Conservation (phyloP, 2,888 invertebrate genomes). For the Myopa tessellatipennis region DNA sequence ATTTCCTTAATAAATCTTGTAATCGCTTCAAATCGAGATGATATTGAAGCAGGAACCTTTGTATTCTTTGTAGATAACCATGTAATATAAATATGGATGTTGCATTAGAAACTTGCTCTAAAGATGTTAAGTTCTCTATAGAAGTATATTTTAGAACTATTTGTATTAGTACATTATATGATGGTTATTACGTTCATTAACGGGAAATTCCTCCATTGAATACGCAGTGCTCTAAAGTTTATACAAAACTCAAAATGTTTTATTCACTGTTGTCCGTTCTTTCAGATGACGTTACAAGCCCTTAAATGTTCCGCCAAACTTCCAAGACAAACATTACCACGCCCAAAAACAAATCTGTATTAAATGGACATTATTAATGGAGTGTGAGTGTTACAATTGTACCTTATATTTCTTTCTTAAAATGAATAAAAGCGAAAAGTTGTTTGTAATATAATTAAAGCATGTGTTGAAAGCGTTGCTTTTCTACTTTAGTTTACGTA, state of each 20-base stretch:
- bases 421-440: not conserved
- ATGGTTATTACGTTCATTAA: too few relatives aligned
- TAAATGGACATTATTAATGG: slow-evolving; percentile 62
- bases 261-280: slow-evolving; percentile 29
- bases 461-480: not conserved
- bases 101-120: too few relatives aligned
- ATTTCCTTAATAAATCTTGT: too few relatives aligned
- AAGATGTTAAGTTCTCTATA: too few relatives aligned
- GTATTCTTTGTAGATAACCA: too few relatives aligned
- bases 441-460: slow-evolving; percentile 9
- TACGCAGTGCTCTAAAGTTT: too few relatives aligned
- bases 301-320: slow-evolving; percentile 12
- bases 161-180: too few relatives aligned
- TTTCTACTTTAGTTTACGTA: not conserved
- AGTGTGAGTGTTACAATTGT: slow-evolving; percentile 57
- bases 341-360: slow-evolving; percentile 41
- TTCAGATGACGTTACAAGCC: slow-evolving; percentile 44
- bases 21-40: too few relatives aligned
- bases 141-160: too few relatives aligned
- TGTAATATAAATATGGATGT: too few relatives aligned
- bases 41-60: too few relatives aligned
- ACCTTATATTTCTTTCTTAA: not conserved
- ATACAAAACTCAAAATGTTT: not conserved
- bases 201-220: too few relatives aligned
- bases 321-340: slow-evolving; percentile 36